A percentile compares a stretch with the other conserved stretches of the same genome.
Conservation (phyloP, 1,140 invertebrate genomes). For the Bombus polaris region DNA sequence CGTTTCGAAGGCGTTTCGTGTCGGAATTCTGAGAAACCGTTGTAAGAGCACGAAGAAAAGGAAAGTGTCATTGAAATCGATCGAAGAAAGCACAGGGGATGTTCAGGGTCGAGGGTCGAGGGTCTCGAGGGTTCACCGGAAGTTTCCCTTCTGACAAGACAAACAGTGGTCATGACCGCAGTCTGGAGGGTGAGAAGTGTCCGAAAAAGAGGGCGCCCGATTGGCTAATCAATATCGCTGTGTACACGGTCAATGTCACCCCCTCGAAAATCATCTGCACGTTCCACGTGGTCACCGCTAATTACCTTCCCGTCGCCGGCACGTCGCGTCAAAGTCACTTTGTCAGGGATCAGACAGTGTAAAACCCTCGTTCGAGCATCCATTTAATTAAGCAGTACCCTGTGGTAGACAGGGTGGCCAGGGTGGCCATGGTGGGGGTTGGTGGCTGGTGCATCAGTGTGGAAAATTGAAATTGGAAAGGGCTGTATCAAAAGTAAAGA, state of each 20-base stretch:
- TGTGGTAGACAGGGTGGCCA: neutral
- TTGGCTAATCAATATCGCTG: slow-evolving; percentile 56
- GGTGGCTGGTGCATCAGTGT: neutral
- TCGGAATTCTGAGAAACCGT: too few relatives aligned
- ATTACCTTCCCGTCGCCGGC: slow-evolving; percentile 58
- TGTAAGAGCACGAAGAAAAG: neutral
- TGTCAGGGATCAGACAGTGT: slow-evolving; percentile 40
- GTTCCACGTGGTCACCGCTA: slow-evolving; percentile 37
- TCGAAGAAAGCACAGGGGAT: neutral
- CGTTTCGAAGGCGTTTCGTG: too few relatives aligned
- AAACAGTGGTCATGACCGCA: slow-evolving; percentile 23
- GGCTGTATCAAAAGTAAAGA: neutral
- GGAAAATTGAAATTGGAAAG: slow-evolving; percentile 34
- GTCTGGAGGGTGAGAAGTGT: neutral
- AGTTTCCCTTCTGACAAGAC: neutral
- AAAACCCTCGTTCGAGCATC: slow-evolving; percentile 25
- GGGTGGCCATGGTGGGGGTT: neutral
- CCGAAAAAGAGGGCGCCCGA: neutral
- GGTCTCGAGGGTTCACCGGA: slow-evolving; percentile 21
- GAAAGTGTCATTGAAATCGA: neutral
- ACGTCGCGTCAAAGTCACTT: slow-evolving; percentile 50
- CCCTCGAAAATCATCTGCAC: slow-evolving; percentile 8
- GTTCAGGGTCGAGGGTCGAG: slow-evolving; percentile 18
- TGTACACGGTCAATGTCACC: slow-evolving; percentile 53
- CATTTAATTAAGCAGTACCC: slow-evolving; percentile 55